Evolutionary conservation across 2,888 invertebrate genomes (phyloP).

Genomic region (Agriopis marginaria): DNA sequence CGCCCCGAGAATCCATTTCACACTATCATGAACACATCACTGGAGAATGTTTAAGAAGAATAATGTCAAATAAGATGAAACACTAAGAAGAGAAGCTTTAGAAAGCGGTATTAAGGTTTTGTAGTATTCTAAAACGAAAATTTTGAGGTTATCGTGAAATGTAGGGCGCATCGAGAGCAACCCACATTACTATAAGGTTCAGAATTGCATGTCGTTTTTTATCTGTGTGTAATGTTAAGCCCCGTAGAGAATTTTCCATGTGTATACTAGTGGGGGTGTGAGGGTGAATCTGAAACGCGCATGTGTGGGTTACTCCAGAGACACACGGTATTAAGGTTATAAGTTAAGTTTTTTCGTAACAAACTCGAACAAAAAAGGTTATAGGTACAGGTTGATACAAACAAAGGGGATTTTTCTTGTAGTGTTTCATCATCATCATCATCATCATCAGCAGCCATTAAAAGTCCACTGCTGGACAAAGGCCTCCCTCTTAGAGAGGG

Average conservation of each 20-base stretch:
- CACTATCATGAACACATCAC: conserved; percentile 1
- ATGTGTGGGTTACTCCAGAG: conserved; percentile 61
- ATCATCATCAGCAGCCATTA: no score
- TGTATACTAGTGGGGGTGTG: conserved; percentile 52
- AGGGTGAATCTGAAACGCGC: conserved; percentile 54
- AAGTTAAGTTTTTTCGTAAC: neutral
- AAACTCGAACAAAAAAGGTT: no score
- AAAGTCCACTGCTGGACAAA: no score
- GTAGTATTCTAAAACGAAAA: conserved; percentile 65
- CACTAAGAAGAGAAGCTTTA: conserved; percentile 36
- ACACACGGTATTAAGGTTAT: conserved; percentile 46
- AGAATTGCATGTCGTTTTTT: conserved; percentile 61
- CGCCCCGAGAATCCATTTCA: conserved; percentile 33
- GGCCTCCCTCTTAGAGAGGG: no score
- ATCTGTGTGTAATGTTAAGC: conserved; percentile 64
- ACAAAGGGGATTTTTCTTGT: no score
- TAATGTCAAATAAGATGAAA: neutral
- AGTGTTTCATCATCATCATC: no score
- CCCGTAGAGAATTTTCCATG: conserved; percentile 54
- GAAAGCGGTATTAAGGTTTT: conserved; percentile 57
- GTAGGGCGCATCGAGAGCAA: conserved; percentile 75
- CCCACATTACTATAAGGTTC: conserved; percentile 64
- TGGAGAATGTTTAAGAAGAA: neutral
- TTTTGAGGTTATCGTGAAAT: conserved; percentile 84
- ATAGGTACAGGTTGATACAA: no score